Evolutionary conservation across 2,113 vertebrate species (phyloP), one percentile per base, ranked within the genome.

Genomic region (Dunckerocampus dactyliophorus): DNA sequence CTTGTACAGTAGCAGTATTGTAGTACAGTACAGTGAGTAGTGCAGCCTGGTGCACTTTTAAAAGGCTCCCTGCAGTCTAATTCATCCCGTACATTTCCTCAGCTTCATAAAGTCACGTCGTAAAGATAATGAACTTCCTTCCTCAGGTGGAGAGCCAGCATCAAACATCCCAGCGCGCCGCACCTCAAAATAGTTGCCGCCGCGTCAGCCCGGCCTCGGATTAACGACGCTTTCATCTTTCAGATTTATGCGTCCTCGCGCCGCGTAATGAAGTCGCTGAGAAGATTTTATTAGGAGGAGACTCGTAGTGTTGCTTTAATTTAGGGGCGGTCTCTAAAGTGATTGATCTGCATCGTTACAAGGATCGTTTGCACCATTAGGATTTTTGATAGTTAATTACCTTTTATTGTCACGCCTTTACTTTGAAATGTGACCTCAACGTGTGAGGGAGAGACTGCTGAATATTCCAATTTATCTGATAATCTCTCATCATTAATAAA

Each of bases 241-340:
- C 45, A n/a, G 58, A 67, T 65, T 60, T 48, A 68, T 63, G 74
- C 50, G 39, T 14, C 39, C 39, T 43, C 12, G 39, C 39, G 67
- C 64, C 67, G 34, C 51, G 61, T 72, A 68, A 80, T 80, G 75
- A 72, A 83, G 76, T 57, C 65, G 69, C 71, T 17, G 47, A 54
- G 72, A 69, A 64, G 60, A 48, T 68, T 74, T 76, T 77, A 76
- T 67, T 47, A 51, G 51, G 11, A 15, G 64, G 74, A 76, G 79
- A 74, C 77, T 69, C 54, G 39, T 15, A 47, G 54, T 70, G 59
- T 28, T 1, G 60, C 66, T 66, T 42, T 56, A 42, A 56, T 56
- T 56, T 37, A 8, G n/a, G 12, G 34, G 34, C 42, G 19, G 54
- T 56, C 37, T 13, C 12, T 17, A 37, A 43, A 42, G 54, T 56